A percentile compares a stretch with the other conserved stretches of the same genome.
These are phyloP conservation scores for Tenualosa ilisha DNA, from an alignment of 2,797 vertebrate species.

Conservation along the genomic window DNA sequence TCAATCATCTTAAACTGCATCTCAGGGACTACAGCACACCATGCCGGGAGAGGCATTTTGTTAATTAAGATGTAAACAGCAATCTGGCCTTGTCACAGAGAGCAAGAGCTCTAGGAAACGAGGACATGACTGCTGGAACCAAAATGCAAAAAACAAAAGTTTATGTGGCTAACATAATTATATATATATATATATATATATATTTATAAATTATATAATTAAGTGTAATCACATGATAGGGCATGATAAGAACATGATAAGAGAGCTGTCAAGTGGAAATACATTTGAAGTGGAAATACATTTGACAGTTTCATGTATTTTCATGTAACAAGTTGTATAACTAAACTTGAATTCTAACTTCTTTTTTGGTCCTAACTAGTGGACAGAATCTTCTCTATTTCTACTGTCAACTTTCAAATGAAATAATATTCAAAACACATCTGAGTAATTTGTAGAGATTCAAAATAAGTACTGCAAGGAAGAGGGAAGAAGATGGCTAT, in stretches of 20 bases:
- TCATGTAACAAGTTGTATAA: neutral
- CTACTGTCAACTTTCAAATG: neutral
- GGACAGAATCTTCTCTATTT: neutral
- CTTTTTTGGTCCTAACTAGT: neutral
- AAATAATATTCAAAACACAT: neutral
- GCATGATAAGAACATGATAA: neutral
- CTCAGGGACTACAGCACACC: constrained; percentile 5
- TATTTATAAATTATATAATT: neutral
- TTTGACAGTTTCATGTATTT: neutral
- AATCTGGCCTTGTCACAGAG: constrained; percentile 6
- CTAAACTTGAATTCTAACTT: neutral
- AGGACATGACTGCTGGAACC: neutral
- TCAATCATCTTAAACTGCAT: constrained; percentile 21
- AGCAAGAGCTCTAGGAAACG: neutral
- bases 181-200: too few species aligned
- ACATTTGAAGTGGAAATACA: neutral
- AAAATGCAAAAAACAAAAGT: neutral
- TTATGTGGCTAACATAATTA: neutral
- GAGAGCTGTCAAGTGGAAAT: neutral
- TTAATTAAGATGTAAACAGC: constrained; percentile 41
- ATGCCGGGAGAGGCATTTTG: constrained; percentile 6
- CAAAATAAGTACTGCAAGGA: neutral
- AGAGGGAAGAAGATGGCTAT: neutral
- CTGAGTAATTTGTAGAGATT: constrained; percentile 6
- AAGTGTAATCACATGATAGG: neutral